Conservation (phyloP, 2,113 vertebrate genomes). For the Gallinago undulata region DNA sequence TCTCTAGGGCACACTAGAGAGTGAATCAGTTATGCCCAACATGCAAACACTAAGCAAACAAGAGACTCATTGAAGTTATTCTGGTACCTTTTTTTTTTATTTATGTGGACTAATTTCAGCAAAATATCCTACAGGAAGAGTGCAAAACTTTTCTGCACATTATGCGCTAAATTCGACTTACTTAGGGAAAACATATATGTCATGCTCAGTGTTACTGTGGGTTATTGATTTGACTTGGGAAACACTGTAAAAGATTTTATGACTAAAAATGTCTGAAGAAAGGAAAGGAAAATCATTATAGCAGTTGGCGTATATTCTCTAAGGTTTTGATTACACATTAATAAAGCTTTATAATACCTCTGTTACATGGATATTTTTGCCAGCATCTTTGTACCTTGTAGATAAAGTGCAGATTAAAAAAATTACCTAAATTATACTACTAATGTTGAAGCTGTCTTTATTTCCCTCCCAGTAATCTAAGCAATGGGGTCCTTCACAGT, state of each 20-base stretch:
- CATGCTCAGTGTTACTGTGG: neutral
- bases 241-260: neutral
- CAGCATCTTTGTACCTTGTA: neutral
- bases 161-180: slow-evolving; percentile 30
- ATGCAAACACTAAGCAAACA: slow-evolving; percentile 50
- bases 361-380: neutral
- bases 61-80: slow-evolving; percentile 48
- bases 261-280: neutral
- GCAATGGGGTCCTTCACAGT: neutral
- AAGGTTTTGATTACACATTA: neutral
- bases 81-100: slow-evolving; percentile 33
- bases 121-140: slow-evolving; percentile 37
- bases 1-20: slow-evolving; percentile 50
- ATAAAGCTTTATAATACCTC: neutral
- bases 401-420: neutral
- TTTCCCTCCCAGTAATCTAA: neutral
- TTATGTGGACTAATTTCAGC: slow-evolving; percentile 59
- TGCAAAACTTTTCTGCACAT: neutral
- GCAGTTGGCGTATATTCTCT: neutral
- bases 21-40: slow-evolving; percentile 35
- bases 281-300: neutral
- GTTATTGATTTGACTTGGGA: slow-evolving; percentile 3
- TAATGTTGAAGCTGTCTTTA: neutral
- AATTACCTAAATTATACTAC: neutral
- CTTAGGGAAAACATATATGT: neutral